Conservation (phyloP, 2,888 invertebrate species). For the Tinea trinotella region DNA sequence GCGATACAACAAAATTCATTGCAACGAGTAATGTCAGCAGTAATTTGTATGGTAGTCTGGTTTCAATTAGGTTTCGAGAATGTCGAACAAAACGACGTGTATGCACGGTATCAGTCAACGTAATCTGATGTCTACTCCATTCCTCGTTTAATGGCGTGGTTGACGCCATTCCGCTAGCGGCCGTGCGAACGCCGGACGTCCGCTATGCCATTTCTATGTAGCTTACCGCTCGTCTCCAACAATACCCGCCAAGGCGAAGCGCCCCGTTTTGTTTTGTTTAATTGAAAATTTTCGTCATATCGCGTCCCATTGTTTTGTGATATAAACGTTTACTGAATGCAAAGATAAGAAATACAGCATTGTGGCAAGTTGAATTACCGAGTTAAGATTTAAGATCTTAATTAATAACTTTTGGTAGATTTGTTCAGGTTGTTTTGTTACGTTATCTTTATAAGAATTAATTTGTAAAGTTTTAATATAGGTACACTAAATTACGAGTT, state of each 20-base stretch:
- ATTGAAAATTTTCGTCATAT: conserved; percentile 63
- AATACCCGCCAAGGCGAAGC: conserved; percentile 34
- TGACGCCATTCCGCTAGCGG: conserved; percentile 22
- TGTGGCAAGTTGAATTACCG: conserved; percentile 13
- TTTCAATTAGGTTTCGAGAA: conserved; percentile 1
- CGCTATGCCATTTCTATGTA: conserved; percentile 33
- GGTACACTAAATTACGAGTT: neutral
- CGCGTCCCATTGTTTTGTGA: conserved; percentile 40
- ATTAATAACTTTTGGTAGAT: conserved; percentile 9
- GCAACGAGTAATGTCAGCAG: neutral
- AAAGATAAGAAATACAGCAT: conserved; percentile 11
- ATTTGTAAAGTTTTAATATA: neutral
- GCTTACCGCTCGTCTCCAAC: conserved; percentile 36
- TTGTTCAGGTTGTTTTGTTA: conserved; percentile 3
- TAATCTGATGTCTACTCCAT: conserved; percentile 27
- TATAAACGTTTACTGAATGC: conserved; percentile 30
- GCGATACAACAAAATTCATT: neutral
- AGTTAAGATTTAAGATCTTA: conserved; percentile 6
- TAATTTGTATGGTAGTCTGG: conserved; percentile 1
- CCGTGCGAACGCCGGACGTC: conserved; percentile 45
- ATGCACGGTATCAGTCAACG: conserved; percentile 8
- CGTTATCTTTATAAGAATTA: neutral
- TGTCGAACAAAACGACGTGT: neutral
- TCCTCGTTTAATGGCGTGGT: conserved; percentile 35
- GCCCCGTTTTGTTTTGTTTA: conserved; percentile 26